These are phyloP conservation scores for Drosophila nikananu DNA, from an alignment of 1,140 invertebrate genomes.

Conservation along the genomic window DNA sequence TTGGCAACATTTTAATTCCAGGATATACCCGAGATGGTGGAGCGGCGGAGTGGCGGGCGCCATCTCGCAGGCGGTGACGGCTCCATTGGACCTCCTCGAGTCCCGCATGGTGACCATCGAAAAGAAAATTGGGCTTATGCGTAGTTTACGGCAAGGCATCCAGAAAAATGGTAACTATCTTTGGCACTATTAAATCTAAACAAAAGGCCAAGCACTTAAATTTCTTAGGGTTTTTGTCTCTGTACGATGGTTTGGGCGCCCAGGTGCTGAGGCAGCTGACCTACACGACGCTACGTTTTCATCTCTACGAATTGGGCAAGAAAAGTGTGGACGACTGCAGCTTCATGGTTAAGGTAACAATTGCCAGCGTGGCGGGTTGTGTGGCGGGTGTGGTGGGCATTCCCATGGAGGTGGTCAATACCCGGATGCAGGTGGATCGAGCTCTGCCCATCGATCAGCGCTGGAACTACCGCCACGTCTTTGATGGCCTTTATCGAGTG, in stretches of 20 bases:
- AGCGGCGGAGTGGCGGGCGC: slow-evolving; percentile 56
- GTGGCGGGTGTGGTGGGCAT: slow-evolving; percentile 40
- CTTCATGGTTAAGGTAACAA: slow-evolving; percentile 25
- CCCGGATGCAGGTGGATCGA: slow-evolving; percentile 62
- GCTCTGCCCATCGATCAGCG: background rate
- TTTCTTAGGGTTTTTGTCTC: slow-evolving; percentile 43
- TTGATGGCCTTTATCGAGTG: slow-evolving; percentile 43
- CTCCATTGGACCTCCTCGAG: slow-evolving; percentile 62
- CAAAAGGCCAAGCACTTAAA: background rate
- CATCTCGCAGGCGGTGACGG: slow-evolving; percentile 23
- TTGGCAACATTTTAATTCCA: background rate
- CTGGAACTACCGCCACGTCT: slow-evolving; percentile 50
- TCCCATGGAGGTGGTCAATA: slow-evolving; percentile 62
- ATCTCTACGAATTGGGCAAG: slow-evolving; percentile 59
- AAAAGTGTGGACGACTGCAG: slow-evolving; percentile 21
- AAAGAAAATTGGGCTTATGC: slow-evolving; percentile 12
- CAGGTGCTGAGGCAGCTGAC: slow-evolving; percentile 56
- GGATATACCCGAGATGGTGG: slow-evolving; percentile 60
- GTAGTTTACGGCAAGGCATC: background rate
- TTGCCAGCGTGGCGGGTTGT: slow-evolving; percentile 49
- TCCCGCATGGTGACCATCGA: slow-evolving; percentile 52
- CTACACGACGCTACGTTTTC: slow-evolving; percentile 56
- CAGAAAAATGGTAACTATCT: slow-evolving; percentile 38
- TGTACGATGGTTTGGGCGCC: slow-evolving; percentile 60
- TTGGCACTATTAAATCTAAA: too few species aligned